Percentiles rank a stretch among this genome's conserved stretches.
Evolutionary conservation across 2,797 vertebrate species (phyloP).

Genomic region (Otolemur crassicaudatus): DNA sequence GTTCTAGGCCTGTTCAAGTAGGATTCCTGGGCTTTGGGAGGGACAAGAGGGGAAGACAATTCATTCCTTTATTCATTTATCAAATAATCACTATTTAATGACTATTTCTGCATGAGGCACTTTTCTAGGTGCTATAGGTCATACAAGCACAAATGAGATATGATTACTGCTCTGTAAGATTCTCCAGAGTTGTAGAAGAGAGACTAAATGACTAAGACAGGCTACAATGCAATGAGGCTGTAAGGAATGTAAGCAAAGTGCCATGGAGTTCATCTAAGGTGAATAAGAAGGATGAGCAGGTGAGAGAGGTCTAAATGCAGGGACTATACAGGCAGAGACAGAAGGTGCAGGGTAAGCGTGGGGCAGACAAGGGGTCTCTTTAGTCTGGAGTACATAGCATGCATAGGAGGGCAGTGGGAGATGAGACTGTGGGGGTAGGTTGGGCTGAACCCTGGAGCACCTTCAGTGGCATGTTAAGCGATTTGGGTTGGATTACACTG

Average conservation of each 20-base stretch:
- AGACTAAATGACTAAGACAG: neutral
- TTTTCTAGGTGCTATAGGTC: neutral
- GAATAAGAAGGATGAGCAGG: neutral
- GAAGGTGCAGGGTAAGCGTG: neutral
- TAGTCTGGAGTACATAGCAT: fast-evolving
- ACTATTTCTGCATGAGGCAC: neutral
- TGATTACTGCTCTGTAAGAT: neutral
- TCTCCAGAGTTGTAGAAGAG: neutral
- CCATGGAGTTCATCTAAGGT: neutral
- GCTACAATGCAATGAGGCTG: neutral
- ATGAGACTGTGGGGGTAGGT: neutral
- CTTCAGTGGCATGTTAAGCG: neutral
- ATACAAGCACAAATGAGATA: neutral
- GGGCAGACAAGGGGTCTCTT: neutral
- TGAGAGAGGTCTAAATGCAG: neutral
- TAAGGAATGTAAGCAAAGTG: neutral
- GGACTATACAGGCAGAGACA: neutral
- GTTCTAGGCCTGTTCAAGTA: neutral
- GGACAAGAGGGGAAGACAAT: neutral
- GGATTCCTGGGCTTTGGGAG: neutral
- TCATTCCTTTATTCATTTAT: neutral
- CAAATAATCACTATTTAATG: neutral
- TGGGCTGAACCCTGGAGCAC: neutral
- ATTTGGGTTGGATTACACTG: neutral
- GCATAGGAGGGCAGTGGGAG: neutral